Evolutionary conservation across 1,140 invertebrate species (phyloP).

Genomic region (Ctenoplectra terminalis): DNA sequence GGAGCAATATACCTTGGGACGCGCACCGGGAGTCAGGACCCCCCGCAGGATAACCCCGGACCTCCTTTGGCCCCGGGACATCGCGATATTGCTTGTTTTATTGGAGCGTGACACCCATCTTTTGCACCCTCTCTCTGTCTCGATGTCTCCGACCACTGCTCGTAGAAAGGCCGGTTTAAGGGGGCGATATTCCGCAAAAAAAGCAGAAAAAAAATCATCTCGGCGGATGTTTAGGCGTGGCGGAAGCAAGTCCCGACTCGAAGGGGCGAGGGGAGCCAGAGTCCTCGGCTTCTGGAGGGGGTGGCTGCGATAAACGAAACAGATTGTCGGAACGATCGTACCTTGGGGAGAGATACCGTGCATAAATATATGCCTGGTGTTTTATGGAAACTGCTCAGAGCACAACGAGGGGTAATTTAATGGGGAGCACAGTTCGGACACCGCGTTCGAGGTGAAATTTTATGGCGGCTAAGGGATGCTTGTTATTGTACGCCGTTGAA

Average conservation of each 20-base stretch:
- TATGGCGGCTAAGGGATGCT: neutral
- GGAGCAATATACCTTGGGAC: conserved; percentile 75
- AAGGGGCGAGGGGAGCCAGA: conserved; percentile 10
- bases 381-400: conserved; percentile 57
- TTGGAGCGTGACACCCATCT: conserved; percentile 77
- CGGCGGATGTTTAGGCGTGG: conserved; percentile 64
- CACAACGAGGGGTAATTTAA: conserved; percentile 53
- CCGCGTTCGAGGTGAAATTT: conserved; percentile 31
- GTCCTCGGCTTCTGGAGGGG: neutral
- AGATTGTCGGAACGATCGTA: conserved; percentile 58
- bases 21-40: conserved; percentile 51
- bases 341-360: conserved; percentile 34
- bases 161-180: conserved; percentile 5
- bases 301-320: conserved; percentile 61
- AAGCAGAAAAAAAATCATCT: conserved; percentile 59
- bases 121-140: conserved; percentile 3
- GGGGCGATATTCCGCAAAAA: conserved; percentile 10
- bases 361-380: conserved; percentile 56
- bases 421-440: conserved; percentile 8
- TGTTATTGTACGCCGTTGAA: neutral
- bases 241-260: conserved; percentile 32
- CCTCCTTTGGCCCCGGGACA: conserved; percentile 73
- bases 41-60: conserved; percentile 58
- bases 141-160: conserved; percentile 8
- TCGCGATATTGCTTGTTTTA: conserved; percentile 79